phyloP scores from a whole-genome alignment of 2,888 invertebrate species.

The Leptinotarsa tumamoca region DNA sequence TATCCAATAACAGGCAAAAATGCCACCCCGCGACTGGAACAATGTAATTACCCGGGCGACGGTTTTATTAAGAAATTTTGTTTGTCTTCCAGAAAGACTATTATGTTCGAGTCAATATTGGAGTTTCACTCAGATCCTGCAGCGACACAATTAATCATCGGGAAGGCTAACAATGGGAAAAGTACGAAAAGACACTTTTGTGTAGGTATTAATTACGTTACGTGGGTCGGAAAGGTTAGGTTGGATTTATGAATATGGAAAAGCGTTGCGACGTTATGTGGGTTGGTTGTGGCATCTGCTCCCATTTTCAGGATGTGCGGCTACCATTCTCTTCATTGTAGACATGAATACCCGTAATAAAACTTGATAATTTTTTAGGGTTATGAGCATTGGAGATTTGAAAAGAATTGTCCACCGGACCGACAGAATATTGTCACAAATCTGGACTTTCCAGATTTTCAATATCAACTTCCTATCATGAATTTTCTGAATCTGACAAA shows the following conservation, averaged over 20 bases:
- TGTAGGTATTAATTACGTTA: background rate
- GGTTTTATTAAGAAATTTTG: background rate
- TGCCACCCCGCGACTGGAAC: background rate
- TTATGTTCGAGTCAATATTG: background rate
- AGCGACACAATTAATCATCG: background rate
- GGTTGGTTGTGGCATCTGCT: background rate
- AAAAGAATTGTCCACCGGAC: no score
- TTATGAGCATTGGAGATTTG: no score
- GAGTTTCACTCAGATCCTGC: background rate
- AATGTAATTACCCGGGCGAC: background rate
- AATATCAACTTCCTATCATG: no score
- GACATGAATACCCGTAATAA: background rate
- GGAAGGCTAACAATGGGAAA: background rate
- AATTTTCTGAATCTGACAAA: no score
- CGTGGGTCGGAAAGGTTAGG: background rate
- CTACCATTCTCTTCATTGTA: background rate
- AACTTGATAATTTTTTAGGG: background rate
- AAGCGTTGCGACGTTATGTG: background rate
- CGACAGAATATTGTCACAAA: no score
- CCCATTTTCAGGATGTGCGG: background rate
- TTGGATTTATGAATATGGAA: conserved; percentile 6
- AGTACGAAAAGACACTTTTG: background rate
- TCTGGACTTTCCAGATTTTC: no score
- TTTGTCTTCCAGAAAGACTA: background rate
- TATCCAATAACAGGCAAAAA: background rate